A percentile compares a stretch with the other conserved stretches of the same genome.
Conservation (phyloP, 1,140 invertebrate genomes). For the Drosophila triauraria region DNA sequence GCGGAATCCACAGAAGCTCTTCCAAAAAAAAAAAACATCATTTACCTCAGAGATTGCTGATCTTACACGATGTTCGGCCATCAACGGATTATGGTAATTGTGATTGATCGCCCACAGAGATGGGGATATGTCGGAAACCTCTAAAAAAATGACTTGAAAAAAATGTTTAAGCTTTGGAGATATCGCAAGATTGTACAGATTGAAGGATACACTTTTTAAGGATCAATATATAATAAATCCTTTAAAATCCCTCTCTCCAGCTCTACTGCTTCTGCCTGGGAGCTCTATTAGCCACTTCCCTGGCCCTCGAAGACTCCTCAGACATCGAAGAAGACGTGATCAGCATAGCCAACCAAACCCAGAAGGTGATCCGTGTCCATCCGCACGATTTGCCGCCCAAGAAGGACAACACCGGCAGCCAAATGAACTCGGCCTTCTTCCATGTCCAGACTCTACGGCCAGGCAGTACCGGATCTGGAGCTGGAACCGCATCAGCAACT, state of each 20-base stretch:
- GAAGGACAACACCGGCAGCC: slow-evolving; percentile 56
- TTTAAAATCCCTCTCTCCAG: slow-evolving; percentile 14
- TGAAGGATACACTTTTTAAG: neutral
- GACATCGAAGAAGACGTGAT: slow-evolving; percentile 78
- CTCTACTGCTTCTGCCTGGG: slow-evolving; percentile 31
- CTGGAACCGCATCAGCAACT: neutral
- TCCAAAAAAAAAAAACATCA: slow-evolving; percentile 15
- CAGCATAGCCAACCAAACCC: slow-evolving; percentile 67
- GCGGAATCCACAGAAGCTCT: slow-evolving; percentile 47
- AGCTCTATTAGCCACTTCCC: neutral
- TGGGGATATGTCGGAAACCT: neutral
- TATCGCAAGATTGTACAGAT: no score
- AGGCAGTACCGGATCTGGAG: neutral
- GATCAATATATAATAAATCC: neutral
- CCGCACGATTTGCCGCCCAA: slow-evolving; percentile 69
- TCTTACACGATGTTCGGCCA: slow-evolving; percentile 62
- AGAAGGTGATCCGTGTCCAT: slow-evolving; percentile 79
- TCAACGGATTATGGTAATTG: slow-evolving; percentile 73
- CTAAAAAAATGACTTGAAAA: neutral
- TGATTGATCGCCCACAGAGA: slow-evolving; percentile 49
- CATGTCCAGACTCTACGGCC: slow-evolving; percentile 72
- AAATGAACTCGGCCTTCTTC: slow-evolving; percentile 74
- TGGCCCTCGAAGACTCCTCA: slow-evolving; percentile 29
- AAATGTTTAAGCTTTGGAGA: neutral
- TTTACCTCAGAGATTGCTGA: slow-evolving; percentile 1